Evolutionary conservation across 2,888 invertebrate genomes (phyloP).

Genomic region (Colostygia pectinataria): DNA sequence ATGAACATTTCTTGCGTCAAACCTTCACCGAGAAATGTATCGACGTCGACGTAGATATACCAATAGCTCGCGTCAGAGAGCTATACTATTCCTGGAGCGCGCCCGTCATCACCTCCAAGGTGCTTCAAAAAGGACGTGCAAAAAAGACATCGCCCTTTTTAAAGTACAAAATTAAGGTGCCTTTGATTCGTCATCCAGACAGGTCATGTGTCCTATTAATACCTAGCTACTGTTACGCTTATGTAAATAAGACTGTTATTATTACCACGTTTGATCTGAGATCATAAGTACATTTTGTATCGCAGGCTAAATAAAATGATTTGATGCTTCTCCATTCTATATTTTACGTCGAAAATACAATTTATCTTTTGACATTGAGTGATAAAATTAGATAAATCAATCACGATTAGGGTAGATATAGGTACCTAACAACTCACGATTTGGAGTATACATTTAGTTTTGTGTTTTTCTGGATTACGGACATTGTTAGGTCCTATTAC

Average conservation of each 20-base stretch:
- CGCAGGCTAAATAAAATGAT: no score
- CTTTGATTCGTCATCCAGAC: constrained; percentile 54
- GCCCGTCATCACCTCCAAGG: constrained; percentile 58
- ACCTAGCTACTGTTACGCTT: constrained; percentile 21
- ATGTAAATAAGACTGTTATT: constrained; percentile 8
- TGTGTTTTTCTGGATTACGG: no score
- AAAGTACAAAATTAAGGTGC: constrained; percentile 43
- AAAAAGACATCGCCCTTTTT: constrained; percentile 46
- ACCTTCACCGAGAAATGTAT: constrained; percentile 54
- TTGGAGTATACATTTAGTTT: no score
- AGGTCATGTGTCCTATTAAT: constrained; percentile 30
- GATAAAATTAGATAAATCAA: no score
- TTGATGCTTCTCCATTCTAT: no score
- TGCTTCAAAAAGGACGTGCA: constrained; percentile 51
- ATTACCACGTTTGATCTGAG: no score
- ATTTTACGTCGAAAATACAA: no score
- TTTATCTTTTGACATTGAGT: no score
- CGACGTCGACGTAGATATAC: constrained; percentile 38
- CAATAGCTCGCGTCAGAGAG: constrained; percentile 59
- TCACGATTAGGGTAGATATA: no score
- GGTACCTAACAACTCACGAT: no score
- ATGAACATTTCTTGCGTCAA: constrained; percentile 71
- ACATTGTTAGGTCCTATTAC: no score
- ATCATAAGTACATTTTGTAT: no score
- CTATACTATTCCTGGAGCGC: constrained; percentile 64